These are phyloP conservation scores for Salminus brasiliensis DNA, from an alignment of 2,113 vertebrate species.

Conservation along the genomic window DNA sequence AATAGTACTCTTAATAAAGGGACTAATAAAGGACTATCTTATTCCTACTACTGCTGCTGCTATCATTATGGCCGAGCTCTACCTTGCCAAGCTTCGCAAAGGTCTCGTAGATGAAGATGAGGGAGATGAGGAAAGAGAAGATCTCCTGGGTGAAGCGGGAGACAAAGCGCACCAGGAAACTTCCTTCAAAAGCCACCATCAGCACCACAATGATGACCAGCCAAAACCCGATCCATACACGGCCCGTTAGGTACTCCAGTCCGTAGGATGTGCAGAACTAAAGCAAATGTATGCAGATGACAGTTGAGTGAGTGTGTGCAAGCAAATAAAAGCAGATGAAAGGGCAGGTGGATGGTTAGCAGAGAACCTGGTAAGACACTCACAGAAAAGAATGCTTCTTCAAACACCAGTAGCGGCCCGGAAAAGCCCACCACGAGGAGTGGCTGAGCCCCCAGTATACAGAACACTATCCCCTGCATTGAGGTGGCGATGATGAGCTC, in stretches of 20 bases:
- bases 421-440: constrained; percentile 94
- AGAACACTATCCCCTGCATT: constrained; percentile 89
- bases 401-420: constrained; percentile 91
- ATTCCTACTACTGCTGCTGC: no score
- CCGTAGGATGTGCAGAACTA: constrained; percentile 88
- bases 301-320: neutral
- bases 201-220: constrained; percentile 87
- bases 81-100: constrained; percentile 89
- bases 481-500: constrained; percentile 94
- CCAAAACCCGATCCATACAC: constrained; percentile 97
- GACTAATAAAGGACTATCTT: no score
- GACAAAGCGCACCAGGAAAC: constrained; percentile 95
- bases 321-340: neutral
- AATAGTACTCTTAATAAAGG: no score
- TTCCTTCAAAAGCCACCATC: constrained; percentile 93
- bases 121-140: constrained; percentile 94
- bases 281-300: constrained; percentile 8
- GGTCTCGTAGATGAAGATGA: constrained; percentile 97
- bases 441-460: constrained; percentile 91
- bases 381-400: constrained; percentile 92
- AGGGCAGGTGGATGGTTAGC: no score
- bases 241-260: constrained; percentile 93
- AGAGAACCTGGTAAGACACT: constrained; percentile 57
- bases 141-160: constrained; percentile 97
- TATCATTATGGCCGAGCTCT: neutral